phyloP scores from a whole-genome alignment of 2,797 vertebrate genomes.

The Tragelaphus oryx region DNA sequence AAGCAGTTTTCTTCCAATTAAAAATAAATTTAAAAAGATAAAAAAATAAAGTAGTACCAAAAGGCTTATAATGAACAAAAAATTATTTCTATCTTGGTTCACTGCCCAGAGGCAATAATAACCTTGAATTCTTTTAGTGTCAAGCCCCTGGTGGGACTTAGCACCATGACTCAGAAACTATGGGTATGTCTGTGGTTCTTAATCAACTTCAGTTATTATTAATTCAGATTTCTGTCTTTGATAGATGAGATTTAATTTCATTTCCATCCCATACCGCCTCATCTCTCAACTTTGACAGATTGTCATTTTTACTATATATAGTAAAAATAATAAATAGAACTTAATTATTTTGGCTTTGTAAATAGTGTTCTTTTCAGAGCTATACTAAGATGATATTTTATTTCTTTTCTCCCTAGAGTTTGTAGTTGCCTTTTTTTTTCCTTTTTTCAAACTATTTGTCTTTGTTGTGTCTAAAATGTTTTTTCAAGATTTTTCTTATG shows the following conservation, averaged over 20 bases:
- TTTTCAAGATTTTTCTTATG: neutral
- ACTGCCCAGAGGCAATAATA: neutral
- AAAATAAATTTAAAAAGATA: neutral
- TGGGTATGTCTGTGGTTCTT: neutral
- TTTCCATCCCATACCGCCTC: neutral
- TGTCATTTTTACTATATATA: neutral
- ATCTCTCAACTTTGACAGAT: neutral
- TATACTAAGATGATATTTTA: neutral
- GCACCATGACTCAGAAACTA: neutral
- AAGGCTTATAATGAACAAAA: neutral
- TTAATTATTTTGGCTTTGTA: neutral
- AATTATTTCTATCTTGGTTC: neutral
- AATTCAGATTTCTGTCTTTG: neutral
- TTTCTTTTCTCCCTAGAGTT: neutral
- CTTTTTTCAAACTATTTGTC: neutral
- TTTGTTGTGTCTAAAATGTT: neutral
- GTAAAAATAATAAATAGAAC: neutral
- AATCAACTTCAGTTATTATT: neutral
- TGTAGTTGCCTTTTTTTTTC: neutral
- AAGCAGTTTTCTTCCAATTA: neutral
- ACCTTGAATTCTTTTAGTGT: neutral
- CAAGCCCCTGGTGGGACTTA: neutral
- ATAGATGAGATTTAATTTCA: neutral
- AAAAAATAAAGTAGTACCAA: neutral
- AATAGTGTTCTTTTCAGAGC: slow-evolving; percentile 4